Evolutionary conservation across 2,888 invertebrate genomes (phyloP), one percentile per base, ranked within the genome.

Genomic region (Trisateles emortualis): DNA sequence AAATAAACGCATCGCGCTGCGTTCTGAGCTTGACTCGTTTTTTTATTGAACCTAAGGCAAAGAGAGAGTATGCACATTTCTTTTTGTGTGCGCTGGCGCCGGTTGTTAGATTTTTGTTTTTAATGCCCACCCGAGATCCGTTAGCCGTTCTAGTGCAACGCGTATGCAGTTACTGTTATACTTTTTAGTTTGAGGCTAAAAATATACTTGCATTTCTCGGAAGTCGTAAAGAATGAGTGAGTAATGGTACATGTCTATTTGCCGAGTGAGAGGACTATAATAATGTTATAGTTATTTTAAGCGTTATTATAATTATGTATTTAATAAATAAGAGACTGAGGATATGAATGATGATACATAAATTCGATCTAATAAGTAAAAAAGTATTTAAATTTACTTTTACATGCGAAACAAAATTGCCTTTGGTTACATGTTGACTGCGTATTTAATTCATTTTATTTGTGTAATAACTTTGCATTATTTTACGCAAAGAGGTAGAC

Each of bases 1-100:
- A 87, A 89, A 89, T 87, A 88, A 88, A 83, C 83, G 78, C 76
- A 78, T 78, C 83, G 76, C 74, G 68, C 70, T 59, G 72, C 63
- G 76, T 64, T 66, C 68, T 66, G 72, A 60, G 72, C 61, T 64
- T 64, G 67, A 68, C 66, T 71, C 70, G 59, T 64, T 69, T 75
- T 51, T 76, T 77, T 78, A 79, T 78, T 78, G 64, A 69, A 71
- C 67, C 68, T 70, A 72, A 73, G 63, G 58, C 64, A 56, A 46
- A 77, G 83, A 80, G 79, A 79, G 77, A 76, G 77, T 71, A 64
- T 67, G 50, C 63, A 65, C 64, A 74, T 74, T 73, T 74, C 74
- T 76, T 78, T 72, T 60, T 69, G 71, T 68, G 44, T 66, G 66
- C 62, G 75, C 76, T 78, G 74, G 81, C 78, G 79, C 76, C 78